phyloP scores from a whole-genome alignment of 1,140 invertebrate species.

The Hypsibius dujardini region DNA sequence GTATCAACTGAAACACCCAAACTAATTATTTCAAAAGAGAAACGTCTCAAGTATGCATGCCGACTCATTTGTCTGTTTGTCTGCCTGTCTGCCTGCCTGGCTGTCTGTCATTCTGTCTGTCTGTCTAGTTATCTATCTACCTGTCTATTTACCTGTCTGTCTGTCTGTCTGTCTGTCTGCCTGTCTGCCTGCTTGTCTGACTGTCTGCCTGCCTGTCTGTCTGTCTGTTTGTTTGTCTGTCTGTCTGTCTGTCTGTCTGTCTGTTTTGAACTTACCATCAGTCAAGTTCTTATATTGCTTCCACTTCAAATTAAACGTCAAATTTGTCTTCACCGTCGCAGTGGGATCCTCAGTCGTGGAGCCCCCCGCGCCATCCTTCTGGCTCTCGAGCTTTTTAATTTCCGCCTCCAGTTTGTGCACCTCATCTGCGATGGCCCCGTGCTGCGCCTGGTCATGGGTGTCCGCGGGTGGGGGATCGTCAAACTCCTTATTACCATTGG shows the following conservation, averaged over 20 bases:
- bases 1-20: conserved; percentile 1
- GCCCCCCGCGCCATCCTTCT: not conserved
- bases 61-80: no score
- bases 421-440: not conserved
- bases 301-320: not conserved
- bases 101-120: no score
- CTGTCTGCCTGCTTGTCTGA: no score
- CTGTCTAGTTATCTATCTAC: no score
- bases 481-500: no score
- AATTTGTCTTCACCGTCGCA: not conserved
- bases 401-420: not conserved
- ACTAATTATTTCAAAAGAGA: not conserved
- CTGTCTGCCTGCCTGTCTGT: no score
- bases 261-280: conserved; percentile 1
- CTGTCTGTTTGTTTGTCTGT: no score
- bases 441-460: not conserved
- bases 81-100: no score
- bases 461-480: not conserved
- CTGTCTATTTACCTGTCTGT: no score
- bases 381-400: not conserved
- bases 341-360: not conserved
- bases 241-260: no score
- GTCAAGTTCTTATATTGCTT: conserved; percentile 5
- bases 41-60: no score
- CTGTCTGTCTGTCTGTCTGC: no score